A percentile compares a stretch with the other conserved stretches of the same genome.
Conservation (phyloP, 1,140 invertebrate species). For the Lithobius niger region DNA sequence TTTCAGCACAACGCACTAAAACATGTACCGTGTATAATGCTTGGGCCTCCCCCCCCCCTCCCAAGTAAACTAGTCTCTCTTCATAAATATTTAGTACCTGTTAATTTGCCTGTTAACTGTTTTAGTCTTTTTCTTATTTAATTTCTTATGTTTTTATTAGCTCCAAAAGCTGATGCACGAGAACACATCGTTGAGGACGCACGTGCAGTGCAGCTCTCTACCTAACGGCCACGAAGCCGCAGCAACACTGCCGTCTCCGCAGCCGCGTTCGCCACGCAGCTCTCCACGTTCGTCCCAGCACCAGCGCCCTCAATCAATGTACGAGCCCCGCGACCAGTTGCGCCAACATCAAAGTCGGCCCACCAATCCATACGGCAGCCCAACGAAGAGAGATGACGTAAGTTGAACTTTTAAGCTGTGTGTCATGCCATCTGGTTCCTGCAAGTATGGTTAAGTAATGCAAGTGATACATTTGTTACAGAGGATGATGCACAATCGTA, state of each 20-base stretch:
- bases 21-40: no score
- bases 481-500: no score
- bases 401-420: no score
- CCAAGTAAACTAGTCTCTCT: no score
- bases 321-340: slow-evolving; percentile 37
- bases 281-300: slow-evolving; percentile 15
- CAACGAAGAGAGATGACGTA: slow-evolving; percentile 11
- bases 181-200: slow-evolving; percentile 48
- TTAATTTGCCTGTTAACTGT: no score
- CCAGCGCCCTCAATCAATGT: slow-evolving; percentile 70
- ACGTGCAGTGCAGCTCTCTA: slow-evolving; percentile 24
- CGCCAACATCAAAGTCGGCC: neutral
- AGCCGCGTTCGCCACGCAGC: slow-evolving; percentile 18
- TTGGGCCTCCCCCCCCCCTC: no score
- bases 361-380: neutral
- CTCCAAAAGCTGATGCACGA: slow-evolving; percentile 34
- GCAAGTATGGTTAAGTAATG: no score
- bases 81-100: no score
- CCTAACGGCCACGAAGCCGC: slow-evolving; percentile 13
- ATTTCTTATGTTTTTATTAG: slow-evolving; percentile 3
- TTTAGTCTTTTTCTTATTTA: neutral
- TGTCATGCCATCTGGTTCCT: no score
- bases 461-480: no score
- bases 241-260: neutral
- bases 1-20: no score